Conservation (phyloP, 2,888 invertebrate genomes). For the Agrochola litura region DNA sequence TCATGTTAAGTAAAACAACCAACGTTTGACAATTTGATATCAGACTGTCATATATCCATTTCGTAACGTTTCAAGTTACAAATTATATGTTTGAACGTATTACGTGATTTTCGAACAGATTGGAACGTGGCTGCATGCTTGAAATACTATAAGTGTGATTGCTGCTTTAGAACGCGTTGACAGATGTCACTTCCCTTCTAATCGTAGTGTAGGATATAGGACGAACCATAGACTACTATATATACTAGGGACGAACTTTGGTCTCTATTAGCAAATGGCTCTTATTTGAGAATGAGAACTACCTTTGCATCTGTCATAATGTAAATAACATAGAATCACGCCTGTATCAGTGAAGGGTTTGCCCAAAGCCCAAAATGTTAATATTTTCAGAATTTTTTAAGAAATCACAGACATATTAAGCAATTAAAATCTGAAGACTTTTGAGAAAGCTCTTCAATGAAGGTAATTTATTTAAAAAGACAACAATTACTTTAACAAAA, state of each 20-base stretch:
- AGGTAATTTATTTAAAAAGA: background rate
- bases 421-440: background rate
- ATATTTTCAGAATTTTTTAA: background rate
- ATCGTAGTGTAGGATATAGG: background rate
- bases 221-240: too few species aligned
- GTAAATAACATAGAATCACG: background rate
- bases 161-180: slow-evolving; percentile 15
- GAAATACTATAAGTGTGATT: slow-evolving; percentile 23
- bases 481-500: background rate
- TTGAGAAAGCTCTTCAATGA: background rate
- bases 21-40: slow-evolving; percentile 64
- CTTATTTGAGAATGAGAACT: background rate
- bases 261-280: background rate
- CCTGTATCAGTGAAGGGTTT: background rate
- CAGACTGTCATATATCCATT: slow-evolving; percentile 47
- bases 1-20: slow-evolving; percentile 59
- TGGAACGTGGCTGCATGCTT: slow-evolving; percentile 22
- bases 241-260: slow-evolving; percentile 4
- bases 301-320: background rate
- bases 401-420: too few species aligned
- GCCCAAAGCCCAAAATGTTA: background rate
- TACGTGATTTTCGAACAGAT: slow-evolving; percentile 52
- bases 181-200: slow-evolving; percentile 12
- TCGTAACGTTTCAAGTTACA: slow-evolving; percentile 59
- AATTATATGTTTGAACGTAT: slow-evolving; percentile 53